Evolutionary conservation across 2,888 invertebrate species (phyloP), one percentile per base, ranked within the genome.

Genomic region (Aelia acuminata): DNA sequence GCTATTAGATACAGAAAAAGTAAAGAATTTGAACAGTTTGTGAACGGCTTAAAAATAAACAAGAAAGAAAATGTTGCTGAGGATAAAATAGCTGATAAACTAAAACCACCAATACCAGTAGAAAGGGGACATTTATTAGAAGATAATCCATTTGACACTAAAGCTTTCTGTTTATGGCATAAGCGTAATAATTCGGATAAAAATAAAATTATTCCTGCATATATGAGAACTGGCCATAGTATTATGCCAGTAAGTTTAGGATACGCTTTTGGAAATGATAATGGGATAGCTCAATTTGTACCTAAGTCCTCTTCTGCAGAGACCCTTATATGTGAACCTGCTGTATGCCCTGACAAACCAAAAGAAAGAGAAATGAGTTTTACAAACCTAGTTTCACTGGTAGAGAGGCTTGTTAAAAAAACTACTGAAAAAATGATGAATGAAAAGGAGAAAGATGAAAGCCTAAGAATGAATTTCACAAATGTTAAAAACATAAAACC

Each of bases 21-120:
- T 53, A 35, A 50, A 35, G 85, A 85, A 85, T 53, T 53, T 26
- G 53, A 85, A 31, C 13, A 85, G 31, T 85, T 85, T 85, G 85
- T 80, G 22, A 80, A 80, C 43, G 80, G 43, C 1, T 80, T 80
- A 43, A 80, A 80, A 80, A 80, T 47, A 47, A 43, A 47, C n/a
- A 43, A 80, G 15, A 80, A 80, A 11, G 43, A 4, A 39, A 39
- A 13, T 47, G 35, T 0, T 3, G 1, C 43, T 43, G 80, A 43
- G 15, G 80, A 80, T 80, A 80, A 80, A 80, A 43, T 80, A 43
- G 43, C 8, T 4, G 7, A 80, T 80, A 80, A 80, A 43, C 11
- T 80, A 80, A 80, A 80, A 80, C 80, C 80, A 13, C 80, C 80
- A n/a, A 43, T 80, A n/a, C 80, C 80, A 22, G 20, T 80, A 35